phyloP scores from a whole-genome alignment of 2,797 vertebrate species.

The Amniataba percoides region DNA sequence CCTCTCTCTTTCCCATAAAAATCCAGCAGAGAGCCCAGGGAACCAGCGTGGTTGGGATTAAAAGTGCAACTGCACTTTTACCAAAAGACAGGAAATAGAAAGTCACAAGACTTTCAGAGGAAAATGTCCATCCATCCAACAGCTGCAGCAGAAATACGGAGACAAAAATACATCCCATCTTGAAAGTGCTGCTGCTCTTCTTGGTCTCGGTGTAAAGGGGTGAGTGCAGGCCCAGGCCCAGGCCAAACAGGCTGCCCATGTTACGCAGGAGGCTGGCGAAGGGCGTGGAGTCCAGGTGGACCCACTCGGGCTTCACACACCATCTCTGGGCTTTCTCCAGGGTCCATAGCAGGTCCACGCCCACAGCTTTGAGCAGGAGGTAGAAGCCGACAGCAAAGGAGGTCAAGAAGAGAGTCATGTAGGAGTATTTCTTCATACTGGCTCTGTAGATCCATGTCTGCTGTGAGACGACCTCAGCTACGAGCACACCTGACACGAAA shows the following conservation, averaged over 20 bases:
- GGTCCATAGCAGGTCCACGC: conserved; percentile 93
- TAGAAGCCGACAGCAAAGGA: conserved; percentile 91
- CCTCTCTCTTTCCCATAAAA: conserved; percentile 13
- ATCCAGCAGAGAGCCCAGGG: conserved; percentile 76
- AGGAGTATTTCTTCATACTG: conserved; percentile 85
- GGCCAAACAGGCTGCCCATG: conserved; percentile 90
- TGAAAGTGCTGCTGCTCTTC: conserved; percentile 55
- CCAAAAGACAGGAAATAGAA: conserved; percentile 86
- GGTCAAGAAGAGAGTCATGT: conserved; percentile 87
- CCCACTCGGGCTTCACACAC: conserved; percentile 90
- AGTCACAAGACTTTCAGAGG: conserved; percentile 70
- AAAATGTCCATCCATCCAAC: conserved; percentile 82
- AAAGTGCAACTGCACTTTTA: conserved; percentile 81
- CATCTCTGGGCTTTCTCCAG: conserved; percentile 90
- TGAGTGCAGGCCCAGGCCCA: conserved; percentile 92
- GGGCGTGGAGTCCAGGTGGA: conserved; percentile 91
- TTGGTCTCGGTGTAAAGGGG: conserved; percentile 78
- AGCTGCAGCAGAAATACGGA: conserved; percentile 82
- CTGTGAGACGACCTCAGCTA: conserved; percentile 88
- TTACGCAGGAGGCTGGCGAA: conserved; percentile 94
- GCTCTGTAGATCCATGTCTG: conserved; percentile 87
- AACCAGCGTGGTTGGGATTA: conserved; percentile 87
- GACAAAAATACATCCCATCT: conserved; percentile 66
- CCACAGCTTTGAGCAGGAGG: conserved; percentile 85
- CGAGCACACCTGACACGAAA: conserved; percentile 85